These are phyloP conservation scores for Torymus texanus DNA, from an alignment of 2,888 invertebrate genomes.

Conservation along the genomic window DNA sequence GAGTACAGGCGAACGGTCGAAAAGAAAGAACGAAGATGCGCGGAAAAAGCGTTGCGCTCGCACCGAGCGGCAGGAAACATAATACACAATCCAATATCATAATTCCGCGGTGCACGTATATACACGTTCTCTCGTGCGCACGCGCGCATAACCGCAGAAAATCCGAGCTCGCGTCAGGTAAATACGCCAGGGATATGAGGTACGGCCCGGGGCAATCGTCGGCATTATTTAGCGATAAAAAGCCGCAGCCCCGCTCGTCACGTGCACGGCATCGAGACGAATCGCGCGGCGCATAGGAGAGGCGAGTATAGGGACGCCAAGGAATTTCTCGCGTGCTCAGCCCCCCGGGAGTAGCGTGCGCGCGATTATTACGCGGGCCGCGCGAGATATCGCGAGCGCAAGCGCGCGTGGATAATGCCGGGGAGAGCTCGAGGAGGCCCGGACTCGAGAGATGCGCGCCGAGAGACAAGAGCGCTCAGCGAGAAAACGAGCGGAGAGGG, in stretches of 20 bases:
- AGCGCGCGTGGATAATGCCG: slow-evolving; percentile 1
- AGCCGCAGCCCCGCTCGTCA: too few relatives aligned
- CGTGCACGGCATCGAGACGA: slow-evolving; percentile 28
- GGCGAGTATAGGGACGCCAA: not conserved
- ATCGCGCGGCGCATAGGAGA: slow-evolving; percentile 18
- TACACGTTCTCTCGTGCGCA: not conserved
- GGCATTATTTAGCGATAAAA: slow-evolving; percentile 38
- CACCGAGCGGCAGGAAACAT: slow-evolving; percentile 22
- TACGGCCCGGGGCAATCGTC: slow-evolving; percentile 19
- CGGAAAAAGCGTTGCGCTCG: not conserved
- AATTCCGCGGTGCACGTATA: slow-evolving; percentile 11
- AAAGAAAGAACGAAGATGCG: not conserved
- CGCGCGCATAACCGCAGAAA: not conserved
- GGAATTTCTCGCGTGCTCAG: too few relatives aligned
- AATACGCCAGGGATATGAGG: not conserved
- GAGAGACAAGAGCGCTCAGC: slow-evolving; percentile 3
- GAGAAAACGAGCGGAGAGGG: not conserved
- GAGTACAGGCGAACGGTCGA: not conserved
- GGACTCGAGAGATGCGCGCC: slow-evolving; percentile 15
- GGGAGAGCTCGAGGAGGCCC: slow-evolving; percentile 6
- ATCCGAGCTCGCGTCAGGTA: not conserved
- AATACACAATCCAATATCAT: slow-evolving; percentile 44
- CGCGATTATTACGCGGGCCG: not conserved
- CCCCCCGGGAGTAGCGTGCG: not conserved
- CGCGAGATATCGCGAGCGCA: slow-evolving; percentile 16